Evolutionary conservation across 2,888 invertebrate genomes (phyloP).

Genomic region (Zele albiditarsus): DNA sequence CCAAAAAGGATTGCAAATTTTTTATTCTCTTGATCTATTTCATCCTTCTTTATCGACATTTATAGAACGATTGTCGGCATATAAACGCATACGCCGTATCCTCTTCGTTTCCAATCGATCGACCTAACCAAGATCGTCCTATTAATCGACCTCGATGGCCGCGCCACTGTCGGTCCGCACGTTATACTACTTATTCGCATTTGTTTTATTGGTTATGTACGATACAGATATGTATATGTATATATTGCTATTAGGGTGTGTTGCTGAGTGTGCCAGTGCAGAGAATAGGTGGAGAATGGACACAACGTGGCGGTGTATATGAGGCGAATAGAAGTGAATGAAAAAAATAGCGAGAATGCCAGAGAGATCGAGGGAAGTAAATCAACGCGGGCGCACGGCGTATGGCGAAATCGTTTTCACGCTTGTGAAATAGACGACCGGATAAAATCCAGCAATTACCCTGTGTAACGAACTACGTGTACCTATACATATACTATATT

Average conservation of each 20-base stretch:
- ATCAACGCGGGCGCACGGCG: constrained; percentile 17
- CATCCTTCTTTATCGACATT: background rate
- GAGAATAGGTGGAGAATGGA: constrained; percentile 18
- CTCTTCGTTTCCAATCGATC: constrained; percentile 28
- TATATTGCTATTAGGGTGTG: background rate
- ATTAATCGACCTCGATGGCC: constrained; percentile 29
- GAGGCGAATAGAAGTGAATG: constrained; percentile 9
- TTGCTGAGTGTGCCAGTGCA: background rate
- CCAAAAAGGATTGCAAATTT: too few relatives aligned
- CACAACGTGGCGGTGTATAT: background rate
- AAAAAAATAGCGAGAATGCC: constrained; percentile 29
- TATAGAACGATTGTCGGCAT: constrained; percentile 18
- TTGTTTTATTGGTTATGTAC: constrained; percentile 27
- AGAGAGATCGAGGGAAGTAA: constrained; percentile 30
- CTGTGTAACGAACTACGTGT: constrained; percentile 34
- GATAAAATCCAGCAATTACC: constrained; percentile 36
- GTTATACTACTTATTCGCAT: constrained; percentile 6
- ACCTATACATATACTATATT: constrained; percentile 17
- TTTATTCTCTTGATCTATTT: background rate
- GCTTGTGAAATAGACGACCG: constrained; percentile 36
- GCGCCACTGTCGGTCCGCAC: background rate
- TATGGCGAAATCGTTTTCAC: constrained; percentile 38
- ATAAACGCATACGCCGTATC: constrained; percentile 24
- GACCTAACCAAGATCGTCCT: constrained; percentile 29
- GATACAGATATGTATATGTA: background rate